phyloP scores from a whole-genome alignment of 2,113 vertebrate genomes.

The Salminus brasiliensis region DNA sequence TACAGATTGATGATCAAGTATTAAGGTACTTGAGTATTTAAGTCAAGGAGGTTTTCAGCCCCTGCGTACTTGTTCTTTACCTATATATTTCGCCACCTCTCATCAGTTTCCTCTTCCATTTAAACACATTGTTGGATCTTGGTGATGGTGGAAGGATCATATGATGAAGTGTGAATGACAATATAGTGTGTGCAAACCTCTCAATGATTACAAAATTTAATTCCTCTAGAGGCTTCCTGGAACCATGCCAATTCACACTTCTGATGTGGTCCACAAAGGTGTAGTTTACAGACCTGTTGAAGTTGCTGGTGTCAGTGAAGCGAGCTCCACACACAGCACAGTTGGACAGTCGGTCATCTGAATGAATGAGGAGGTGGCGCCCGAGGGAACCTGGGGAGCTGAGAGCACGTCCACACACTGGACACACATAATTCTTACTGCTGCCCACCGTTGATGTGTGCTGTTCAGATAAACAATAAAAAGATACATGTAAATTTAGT shows the following conservation, averaged over 20 bases:
- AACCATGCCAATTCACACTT: background rate
- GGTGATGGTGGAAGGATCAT: no score
- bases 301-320: conserved; percentile 94
- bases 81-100: no score
- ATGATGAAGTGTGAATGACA: background rate
- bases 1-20: no score
- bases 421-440: conserved; percentile 94
- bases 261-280: background rate
- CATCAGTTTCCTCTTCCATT: no score
- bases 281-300: conserved; percentile 85
- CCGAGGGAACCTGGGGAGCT: conserved; percentile 94
- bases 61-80: no score
- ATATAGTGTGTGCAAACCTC: background rate
- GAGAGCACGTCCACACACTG: conserved; percentile 93
- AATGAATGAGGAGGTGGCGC: conserved; percentile 95
- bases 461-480: conserved; percentile 67
- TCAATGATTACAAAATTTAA: background rate
- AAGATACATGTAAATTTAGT: background rate
- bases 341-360: conserved; percentile 95
- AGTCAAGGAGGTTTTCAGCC: no score
- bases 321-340: conserved; percentile 93
- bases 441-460: conserved; percentile 90
- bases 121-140: no score
- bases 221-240: background rate
- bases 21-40: no score